These are phyloP conservation scores for Circaetus cinerascens DNA, from an alignment of 2,113 vertebrate species.

Conservation along the genomic window DNA sequence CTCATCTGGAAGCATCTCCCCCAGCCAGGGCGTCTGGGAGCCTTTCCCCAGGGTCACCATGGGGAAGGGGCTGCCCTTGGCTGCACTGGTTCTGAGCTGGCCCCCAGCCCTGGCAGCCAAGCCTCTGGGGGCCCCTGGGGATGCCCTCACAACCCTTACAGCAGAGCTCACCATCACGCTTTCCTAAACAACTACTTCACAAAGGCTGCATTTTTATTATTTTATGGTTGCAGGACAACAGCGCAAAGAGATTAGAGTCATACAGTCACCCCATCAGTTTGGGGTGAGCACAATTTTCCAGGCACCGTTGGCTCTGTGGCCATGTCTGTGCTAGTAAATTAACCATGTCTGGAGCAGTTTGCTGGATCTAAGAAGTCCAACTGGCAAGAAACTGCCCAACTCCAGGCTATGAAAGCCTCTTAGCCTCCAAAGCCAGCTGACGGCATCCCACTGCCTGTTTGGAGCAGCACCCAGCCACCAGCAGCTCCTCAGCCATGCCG, in stretches of 20 bases:
- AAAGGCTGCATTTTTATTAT: neutral
- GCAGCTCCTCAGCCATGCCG: neutral
- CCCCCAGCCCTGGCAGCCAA: neutral
- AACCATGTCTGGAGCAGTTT: neutral
- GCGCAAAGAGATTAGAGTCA: neutral
- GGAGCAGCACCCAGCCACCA: neutral
- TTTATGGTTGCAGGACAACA: neutral
- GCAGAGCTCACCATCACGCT: neutral
- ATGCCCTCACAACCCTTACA: neutral
- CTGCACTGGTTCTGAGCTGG: neutral
- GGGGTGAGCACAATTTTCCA: neutral
- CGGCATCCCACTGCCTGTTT: neutral
- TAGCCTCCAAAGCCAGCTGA: neutral
- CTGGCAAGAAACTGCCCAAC: neutral
- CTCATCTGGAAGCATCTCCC: neutral
- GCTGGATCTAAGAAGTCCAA: neutral
- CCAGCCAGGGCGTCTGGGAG: neutral
- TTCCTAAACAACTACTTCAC: neutral
- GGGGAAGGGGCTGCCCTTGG: neutral
- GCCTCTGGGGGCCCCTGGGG: fast-evolving
- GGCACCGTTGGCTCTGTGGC: neutral
- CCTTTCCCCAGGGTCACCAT: neutral
- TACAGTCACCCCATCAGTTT: neutral
- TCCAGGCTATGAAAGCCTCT: neutral
- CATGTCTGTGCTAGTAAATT: neutral